Percentiles rank a stretch among this genome's conserved stretches.
Evolutionary conservation across 2,888 invertebrate species (phyloP).

Genomic region (Eucriotettix oculatus): DNA sequence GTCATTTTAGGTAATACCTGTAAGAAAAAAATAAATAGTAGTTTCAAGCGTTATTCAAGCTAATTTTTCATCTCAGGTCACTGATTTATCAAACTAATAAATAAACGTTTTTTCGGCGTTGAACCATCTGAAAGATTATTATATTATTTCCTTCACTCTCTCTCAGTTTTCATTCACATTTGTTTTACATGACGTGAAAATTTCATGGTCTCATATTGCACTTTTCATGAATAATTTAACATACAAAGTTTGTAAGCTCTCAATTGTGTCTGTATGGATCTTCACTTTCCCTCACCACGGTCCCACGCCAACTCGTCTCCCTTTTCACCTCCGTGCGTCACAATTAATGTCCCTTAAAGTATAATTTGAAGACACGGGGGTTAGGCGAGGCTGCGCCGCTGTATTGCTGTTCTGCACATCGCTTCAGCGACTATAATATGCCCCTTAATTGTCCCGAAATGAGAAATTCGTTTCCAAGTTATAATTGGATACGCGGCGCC

Average conservation of each 20-base stretch:
- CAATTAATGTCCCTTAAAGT: constrained; percentile 35
- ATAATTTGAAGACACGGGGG: constrained; percentile 32
- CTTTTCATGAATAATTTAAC: too few relatives aligned
- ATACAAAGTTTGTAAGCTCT: not conserved
- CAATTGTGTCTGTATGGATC: not conserved
- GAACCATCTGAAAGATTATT: too few relatives aligned
- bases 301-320: not conserved
- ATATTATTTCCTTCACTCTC: too few relatives aligned
- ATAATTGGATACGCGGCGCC: constrained; percentile 33
- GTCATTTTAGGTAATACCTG: too few relatives aligned
- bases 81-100: too few relatives aligned
- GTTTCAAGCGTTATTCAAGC: too few relatives aligned
- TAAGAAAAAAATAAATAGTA: too few relatives aligned
- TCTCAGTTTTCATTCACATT: too few relatives aligned
- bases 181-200: too few relatives aligned
- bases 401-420: constrained; percentile 24
- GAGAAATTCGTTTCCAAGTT: constrained; percentile 38
- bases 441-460: constrained; percentile 37
- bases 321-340: not conserved
- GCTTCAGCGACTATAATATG: constrained; percentile 32
- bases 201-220: too few relatives aligned
- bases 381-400: constrained; percentile 12
- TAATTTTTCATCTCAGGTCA: too few relatives aligned
- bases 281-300: not conserved
- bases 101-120: too few relatives aligned